Percentiles rank a stretch among this genome's conserved stretches.
Conservation (phyloP, 2,797 vertebrate species). For the Danio choprae region DNA sequence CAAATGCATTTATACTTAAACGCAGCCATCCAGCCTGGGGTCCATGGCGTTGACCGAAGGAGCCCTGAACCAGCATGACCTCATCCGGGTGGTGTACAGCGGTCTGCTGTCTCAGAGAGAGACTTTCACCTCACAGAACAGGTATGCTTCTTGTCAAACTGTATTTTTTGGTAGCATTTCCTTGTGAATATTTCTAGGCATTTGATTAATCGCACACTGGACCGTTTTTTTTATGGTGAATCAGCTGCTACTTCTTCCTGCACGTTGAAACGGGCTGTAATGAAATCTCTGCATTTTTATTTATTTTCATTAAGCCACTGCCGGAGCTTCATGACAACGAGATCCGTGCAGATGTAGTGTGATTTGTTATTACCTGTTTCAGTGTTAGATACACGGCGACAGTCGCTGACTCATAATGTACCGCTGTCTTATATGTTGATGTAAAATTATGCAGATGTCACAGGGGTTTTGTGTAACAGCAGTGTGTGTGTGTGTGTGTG, state of each 20-base stretch:
- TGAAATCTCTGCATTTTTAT: constrained; percentile 14
- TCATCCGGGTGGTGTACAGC: constrained; percentile 96
- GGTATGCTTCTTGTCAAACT: constrained; percentile 72
- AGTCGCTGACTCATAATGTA: constrained; percentile 14
- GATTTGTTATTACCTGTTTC: constrained; percentile 23
- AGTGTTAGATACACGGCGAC: neutral
- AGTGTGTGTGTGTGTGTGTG: constrained; percentile 31
- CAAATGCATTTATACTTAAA: neutral
- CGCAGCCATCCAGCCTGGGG: constrained; percentile 93
- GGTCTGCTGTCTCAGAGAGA: constrained; percentile 97
- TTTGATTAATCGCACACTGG: neutral
- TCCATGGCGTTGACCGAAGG: constrained; percentile 98
- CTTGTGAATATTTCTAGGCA: neutral
- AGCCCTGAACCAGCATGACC: constrained; percentile 95
- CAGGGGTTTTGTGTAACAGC: neutral
- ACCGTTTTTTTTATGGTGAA: neutral
- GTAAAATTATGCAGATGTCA: constrained; percentile 30
- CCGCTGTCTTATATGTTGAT: constrained; percentile 24
- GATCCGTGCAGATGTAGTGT: neutral
- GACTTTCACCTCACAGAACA: constrained; percentile 98
- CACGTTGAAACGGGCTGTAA: neutral
- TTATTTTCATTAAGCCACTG: neutral
- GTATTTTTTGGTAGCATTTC: neutral
- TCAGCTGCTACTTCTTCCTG: neutral
- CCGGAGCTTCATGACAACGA: neutral